Evolutionary conservation across 2,888 invertebrate genomes (phyloP), one percentile per base, ranked within the genome.

Genomic region (Idaea biselata): DNA sequence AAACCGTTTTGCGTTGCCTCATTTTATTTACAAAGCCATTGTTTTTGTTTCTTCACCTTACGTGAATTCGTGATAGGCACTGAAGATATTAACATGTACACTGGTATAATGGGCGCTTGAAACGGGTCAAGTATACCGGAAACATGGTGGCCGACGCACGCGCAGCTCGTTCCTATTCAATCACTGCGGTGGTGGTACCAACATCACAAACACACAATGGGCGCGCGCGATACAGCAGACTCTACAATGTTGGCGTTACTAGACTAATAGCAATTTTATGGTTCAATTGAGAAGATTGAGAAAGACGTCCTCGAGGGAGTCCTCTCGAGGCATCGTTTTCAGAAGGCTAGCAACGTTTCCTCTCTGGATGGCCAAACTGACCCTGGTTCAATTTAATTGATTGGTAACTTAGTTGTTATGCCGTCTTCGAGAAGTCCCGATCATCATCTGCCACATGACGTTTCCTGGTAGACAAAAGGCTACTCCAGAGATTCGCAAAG

Each of bases 101-200:
- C 7, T 44, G 32, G 44, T 11, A 80, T 81, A 81, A 82, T 81
- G 79, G 77, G 68, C 76, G 73, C 56, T 44, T 73, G 69, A 90
- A 86, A 78, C 77, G 77, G 89, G 91, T 91, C 91, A 91, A 91
- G 90, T 89, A 87, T 89, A 90, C 84, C 88, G 91, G 90, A 91
- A 89, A 81, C 82, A 65, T 72, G 70, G 73, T 72, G 74, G 73
- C 77, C 75, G 82, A 84, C 83, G 88, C 86, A 82, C 82, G 83
- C 86, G 81, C 81, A 65, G 70, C 74, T 65, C 74, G 79, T 72
- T 80, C 75, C 80, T 84, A 84, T 88, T 86, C 85, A 84, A 81
- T 83, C 83, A 83, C 80, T 84, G 84, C 85, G 83, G 73, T 75
- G 72, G 75, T 72, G 67, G 72, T 70, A 69, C 25, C 5, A 25